Evolutionary conservation across 2,888 invertebrate species (phyloP).

Genomic region (Anthophora plumipes): DNA sequence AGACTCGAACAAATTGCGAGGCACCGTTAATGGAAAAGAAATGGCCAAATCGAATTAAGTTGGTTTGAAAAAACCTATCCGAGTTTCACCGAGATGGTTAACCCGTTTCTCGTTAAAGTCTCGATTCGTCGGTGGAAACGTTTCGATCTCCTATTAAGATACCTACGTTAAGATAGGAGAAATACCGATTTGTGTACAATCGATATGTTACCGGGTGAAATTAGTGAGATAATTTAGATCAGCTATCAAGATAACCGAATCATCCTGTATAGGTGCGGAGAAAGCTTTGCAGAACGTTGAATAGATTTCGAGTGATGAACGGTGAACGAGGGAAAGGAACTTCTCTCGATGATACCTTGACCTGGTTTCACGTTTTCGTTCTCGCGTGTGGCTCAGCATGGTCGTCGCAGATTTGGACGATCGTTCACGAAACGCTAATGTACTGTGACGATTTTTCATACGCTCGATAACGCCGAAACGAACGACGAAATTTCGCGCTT

Average conservation of each 20-base stretch:
- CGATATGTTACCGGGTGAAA: conserved; percentile 72
- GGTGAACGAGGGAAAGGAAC: not conserved
- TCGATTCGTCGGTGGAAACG: conserved; percentile 23
- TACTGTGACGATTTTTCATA: conserved; percentile 49
- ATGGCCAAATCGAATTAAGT: not conserved
- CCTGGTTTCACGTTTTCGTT: conserved; percentile 34
- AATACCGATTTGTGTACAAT: conserved; percentile 77
- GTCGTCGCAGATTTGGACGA: not conserved
- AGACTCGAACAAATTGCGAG: conserved; percentile 12
- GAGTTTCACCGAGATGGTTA: conserved; percentile 8
- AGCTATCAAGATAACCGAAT: conserved; percentile 68
- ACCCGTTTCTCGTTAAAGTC: conserved; percentile 34
- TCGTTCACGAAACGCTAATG: conserved; percentile 32
- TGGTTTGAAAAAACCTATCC: not conserved
- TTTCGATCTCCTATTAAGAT: conserved; percentile 76
- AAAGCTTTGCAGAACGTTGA: conserved; percentile 16
- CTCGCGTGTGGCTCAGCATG: conserved; percentile 35
- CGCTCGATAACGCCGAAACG: conserved; percentile 55
- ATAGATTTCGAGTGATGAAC: conserved; percentile 14
- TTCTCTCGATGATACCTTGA: conserved; percentile 54
- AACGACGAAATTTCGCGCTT: conserved; percentile 40
- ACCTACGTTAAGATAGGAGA: conserved; percentile 69
- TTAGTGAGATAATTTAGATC: conserved; percentile 79
- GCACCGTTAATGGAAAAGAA: conserved; percentile 5
- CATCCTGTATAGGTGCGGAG: not conserved